phyloP scores from a whole-genome alignment of 2,797 vertebrate species.

The Sternotherus odoratus region DNA sequence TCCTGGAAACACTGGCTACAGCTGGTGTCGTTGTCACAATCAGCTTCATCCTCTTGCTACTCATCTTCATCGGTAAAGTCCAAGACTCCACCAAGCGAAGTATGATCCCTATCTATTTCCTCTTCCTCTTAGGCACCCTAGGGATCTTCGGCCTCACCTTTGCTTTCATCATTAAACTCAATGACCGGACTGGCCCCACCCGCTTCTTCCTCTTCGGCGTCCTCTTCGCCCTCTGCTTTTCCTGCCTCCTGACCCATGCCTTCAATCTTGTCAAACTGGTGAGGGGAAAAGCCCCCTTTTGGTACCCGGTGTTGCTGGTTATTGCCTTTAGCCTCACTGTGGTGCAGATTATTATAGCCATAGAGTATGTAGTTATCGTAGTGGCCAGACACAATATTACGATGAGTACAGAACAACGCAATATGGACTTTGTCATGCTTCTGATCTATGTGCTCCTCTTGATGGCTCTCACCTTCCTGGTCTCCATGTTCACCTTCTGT shows the following conservation, averaged over 20 bases:
- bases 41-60: slow-evolving; percentile 73
- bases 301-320: slow-evolving; percentile 78
- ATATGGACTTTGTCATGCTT: slow-evolving; percentile 89
- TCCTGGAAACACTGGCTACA: slow-evolving; percentile 84
- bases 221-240: slow-evolving; percentile 90
- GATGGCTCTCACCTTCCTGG: slow-evolving; percentile 80
- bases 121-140: slow-evolving; percentile 87
- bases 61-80: slow-evolving; percentile 77
- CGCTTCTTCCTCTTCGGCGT: slow-evolving; percentile 92
- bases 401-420: neutral
- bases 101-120: slow-evolving; percentile 79
- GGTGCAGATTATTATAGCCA: slow-evolving; percentile 90
- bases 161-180: slow-evolving; percentile 88
- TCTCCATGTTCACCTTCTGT: slow-evolving; percentile 82
- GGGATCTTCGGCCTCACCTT: slow-evolving; percentile 92
- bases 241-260: slow-evolving; percentile 88
- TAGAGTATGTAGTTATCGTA: slow-evolving; percentile 86
- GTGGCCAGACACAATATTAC: slow-evolving; percentile 72
- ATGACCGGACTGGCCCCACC: slow-evolving; percentile 84
- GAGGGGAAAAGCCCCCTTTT: slow-evolving; percentile 74
- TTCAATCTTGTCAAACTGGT: slow-evolving; percentile 84
- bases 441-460: slow-evolving; percentile 91
- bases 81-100: slow-evolving; percentile 79
- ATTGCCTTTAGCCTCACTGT: slow-evolving; percentile 81
- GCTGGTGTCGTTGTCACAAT: slow-evolving; percentile 79